Evolutionary conservation across 2,888 invertebrate species (phyloP).

Genomic region (Parnassius mnemosyne): DNA sequence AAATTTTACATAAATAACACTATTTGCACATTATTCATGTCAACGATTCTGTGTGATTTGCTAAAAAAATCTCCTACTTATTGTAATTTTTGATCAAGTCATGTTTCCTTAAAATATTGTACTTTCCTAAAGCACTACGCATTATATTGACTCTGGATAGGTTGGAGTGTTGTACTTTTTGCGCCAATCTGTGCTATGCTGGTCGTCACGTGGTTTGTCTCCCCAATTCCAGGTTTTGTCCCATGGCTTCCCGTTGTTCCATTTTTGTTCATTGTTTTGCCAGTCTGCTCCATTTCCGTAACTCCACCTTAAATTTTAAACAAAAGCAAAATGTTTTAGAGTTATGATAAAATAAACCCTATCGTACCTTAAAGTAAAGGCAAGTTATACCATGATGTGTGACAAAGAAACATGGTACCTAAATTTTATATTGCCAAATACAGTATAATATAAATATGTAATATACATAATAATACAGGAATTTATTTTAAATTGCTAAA

Average conservation of each 20-base stretch:
- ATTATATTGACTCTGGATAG: not conserved
- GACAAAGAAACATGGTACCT: no score
- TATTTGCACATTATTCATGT: no score
- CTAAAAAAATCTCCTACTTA: not conserved
- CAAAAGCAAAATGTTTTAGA: not conserved
- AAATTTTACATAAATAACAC: no score
- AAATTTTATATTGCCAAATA: no score
- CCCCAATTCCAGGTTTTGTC: slow-evolving; percentile 37
- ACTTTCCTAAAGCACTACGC: not conserved
- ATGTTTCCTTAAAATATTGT: not conserved
- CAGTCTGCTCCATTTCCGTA: slow-evolving; percentile 37
- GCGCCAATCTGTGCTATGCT: slow-evolving; percentile 27
- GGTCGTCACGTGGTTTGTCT: slow-evolving; percentile 20
- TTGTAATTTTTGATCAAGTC: not conserved
- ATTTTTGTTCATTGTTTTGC: slow-evolving; percentile 39
- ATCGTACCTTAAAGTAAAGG: no score
- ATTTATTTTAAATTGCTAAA: no score
- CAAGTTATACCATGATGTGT: no score
- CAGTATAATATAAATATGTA: no score
- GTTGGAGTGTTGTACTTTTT: slow-evolving; percentile 2
- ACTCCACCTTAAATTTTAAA: slow-evolving; percentile 12
- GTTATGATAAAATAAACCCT: no score
- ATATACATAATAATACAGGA: no score
- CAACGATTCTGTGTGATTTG: no score
- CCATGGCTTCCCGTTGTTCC: slow-evolving; percentile 57